Percentiles rank a stretch among this genome's conserved stretches.
phyloP scores from a whole-genome alignment of 2,888 invertebrate species.

The Luperina nickerlii region DNA sequence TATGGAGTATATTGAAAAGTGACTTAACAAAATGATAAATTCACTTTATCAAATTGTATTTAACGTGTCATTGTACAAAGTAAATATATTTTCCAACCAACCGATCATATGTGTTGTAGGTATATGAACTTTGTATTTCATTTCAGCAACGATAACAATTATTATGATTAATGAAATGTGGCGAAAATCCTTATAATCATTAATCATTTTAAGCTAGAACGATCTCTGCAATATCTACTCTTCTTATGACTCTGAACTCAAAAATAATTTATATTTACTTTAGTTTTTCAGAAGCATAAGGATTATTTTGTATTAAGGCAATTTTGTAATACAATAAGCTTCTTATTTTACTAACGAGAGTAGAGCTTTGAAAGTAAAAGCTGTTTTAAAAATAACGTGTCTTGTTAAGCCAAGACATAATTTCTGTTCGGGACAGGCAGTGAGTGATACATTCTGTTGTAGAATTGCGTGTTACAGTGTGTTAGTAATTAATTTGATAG shows the following conservation, averaged over 20 bases:
- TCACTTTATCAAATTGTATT: neutral
- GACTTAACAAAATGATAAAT: neutral
- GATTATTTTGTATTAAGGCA: neutral
- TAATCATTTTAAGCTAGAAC: neutral
- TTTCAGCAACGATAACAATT: neutral
- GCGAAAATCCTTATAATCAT: neutral
- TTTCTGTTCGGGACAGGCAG: neutral
- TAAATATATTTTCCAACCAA: neutral
- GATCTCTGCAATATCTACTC: neutral
- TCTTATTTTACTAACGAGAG: neutral
- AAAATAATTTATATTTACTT: neutral
- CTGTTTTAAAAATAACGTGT: slow-evolving; percentile 4
- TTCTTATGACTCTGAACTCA: neutral
- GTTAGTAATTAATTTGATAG: neutral
- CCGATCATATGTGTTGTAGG: neutral
- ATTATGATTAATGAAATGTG: neutral
- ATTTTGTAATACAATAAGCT: neutral
- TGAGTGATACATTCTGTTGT: neutral
- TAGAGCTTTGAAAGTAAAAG: neutral
- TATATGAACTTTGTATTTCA: neutral
- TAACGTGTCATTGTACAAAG: neutral
- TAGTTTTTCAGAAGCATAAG: neutral
- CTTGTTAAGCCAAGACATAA: neutral
- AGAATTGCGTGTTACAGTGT: slow-evolving; percentile 25
- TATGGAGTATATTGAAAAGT: neutral